Base-by-base conservation (phyloP, 2,113 vertebrate genomes). In the Hoplias malabaricus region DNA sequence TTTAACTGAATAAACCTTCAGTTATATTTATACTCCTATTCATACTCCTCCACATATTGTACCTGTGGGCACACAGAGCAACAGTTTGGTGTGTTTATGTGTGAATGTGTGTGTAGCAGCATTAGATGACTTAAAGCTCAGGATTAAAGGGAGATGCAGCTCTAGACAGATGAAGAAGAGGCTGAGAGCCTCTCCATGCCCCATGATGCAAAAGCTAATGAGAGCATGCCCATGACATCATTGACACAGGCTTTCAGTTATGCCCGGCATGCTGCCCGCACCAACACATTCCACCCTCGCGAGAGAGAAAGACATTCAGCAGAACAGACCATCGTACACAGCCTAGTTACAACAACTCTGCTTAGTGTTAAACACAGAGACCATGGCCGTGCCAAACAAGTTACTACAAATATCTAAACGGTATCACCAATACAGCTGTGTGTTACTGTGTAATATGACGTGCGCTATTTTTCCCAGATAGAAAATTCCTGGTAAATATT, bases 121-220 rank as follows among this genome's bases (percentile, higher is more conserved):
- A 57, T 80, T 77, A 63, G 34, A n/a, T 23, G 5, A 73, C 68
- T 63, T 83, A 82, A n/a, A 80, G 75, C 40, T 70, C 21, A 25
- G 74, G 83, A 83, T 84, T 86, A 82, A 38, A 61, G 70, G n/a
- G 62, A 72, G 82, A 69, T 50, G 76, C 40, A 14, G 53, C 54
- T 62, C 75, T n/a, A 68, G 66, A 73, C 79, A 71, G 80, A 62
- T 62, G 59, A 74, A 76, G 61, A 68, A 69, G 46, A 79, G 63
- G 65, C 63, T 33, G 38, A 69, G 56, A 53, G 62, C 38, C 80
- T 81, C 59, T 81, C 59, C 68, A 25, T 63, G 50, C 62, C 79
- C 69, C 42, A 57, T 73, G 75, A 81, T 77, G 31, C 34, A 76
- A 43, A 75, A 69, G 62, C 69, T 81, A 65, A 75, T 70, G 73